These are phyloP conservation scores for Syrmaticus mikado DNA, from an alignment of 2,113 vertebrate genomes.

Conservation along the genomic window DNA sequence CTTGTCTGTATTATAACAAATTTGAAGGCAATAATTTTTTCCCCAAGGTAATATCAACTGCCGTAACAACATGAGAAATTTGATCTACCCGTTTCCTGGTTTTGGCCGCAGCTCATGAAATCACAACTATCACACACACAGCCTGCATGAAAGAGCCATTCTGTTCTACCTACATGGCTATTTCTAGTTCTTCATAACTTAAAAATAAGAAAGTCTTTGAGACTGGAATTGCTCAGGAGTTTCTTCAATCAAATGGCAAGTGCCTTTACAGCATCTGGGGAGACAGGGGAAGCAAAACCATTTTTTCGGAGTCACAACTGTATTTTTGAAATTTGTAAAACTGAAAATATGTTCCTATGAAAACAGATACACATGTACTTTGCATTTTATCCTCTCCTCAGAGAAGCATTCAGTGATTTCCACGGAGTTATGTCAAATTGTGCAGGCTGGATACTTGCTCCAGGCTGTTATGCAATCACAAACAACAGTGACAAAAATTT, in stretches of 20 bases:
- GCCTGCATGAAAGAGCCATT: constrained; percentile 39
- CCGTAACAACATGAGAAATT: constrained; percentile 35
- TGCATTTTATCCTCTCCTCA: neutral
- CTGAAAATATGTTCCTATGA: neutral
- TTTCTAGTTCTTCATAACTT: neutral
- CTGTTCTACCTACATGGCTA: neutral
- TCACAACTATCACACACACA: neutral
- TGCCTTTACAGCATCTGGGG: neutral
- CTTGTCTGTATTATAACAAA: constrained; percentile 13
- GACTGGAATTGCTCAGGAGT: neutral
- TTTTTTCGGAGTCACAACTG: neutral
- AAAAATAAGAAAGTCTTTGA: neutral
- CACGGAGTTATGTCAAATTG: neutral
- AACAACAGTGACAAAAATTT: constrained; percentile 27
- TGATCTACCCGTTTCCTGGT: constrained; percentile 15
- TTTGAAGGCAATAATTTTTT: constrained; percentile 40
- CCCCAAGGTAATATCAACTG: constrained; percentile 48
- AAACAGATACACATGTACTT: neutral
- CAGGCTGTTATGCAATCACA: neutral
- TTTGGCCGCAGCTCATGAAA: constrained; percentile 39
- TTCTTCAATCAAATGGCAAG: neutral
- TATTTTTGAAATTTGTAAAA: neutral
- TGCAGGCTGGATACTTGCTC: neutral
- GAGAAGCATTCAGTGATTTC: constrained; percentile 1
- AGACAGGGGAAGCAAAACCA: neutral